Evolutionary conservation across 2,888 invertebrate species (phyloP).

Genomic region (Polymixis lichenea): DNA sequence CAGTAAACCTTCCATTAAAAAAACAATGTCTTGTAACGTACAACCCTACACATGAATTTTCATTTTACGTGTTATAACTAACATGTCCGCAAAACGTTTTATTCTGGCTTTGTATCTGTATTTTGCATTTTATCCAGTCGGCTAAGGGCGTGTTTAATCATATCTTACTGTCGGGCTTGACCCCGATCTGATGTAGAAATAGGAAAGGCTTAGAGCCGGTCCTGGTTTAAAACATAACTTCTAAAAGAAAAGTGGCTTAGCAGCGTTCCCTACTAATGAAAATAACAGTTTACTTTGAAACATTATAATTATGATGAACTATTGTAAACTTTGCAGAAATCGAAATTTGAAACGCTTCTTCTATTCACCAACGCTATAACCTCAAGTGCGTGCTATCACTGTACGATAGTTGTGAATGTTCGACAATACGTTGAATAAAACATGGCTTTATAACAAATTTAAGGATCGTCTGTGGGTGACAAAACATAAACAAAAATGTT

Average conservation of each 20-base stretch:
- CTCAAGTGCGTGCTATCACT: neutral
- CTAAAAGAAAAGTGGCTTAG: no score
- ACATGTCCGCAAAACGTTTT: constrained; percentile 37
- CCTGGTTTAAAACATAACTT: neutral
- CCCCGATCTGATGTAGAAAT: constrained; percentile 56
- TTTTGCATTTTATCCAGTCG: constrained; percentile 71
- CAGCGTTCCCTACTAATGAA: neutral
- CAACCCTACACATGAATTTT: constrained; percentile 16
- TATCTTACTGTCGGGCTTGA: constrained; percentile 77
- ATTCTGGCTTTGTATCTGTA: constrained; percentile 39
- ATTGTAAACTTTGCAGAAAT: neutral
- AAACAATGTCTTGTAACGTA: neutral
- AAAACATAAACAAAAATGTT: neutral
- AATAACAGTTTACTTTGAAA: neutral
- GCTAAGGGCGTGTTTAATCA: constrained; percentile 86
- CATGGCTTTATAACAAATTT: neutral
- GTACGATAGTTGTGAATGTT: neutral
- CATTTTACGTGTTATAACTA: no score
- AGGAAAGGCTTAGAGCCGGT: constrained; percentile 41
- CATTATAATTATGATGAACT: neutral
- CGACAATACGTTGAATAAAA: neutral
- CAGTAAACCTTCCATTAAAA: neutral
- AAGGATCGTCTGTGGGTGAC: neutral
- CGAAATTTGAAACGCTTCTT: neutral
- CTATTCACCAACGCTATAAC: neutral